Percentiles rank a stretch among this genome's conserved stretches.
phyloP scores from a whole-genome alignment of 2,797 vertebrate species.

The Periparus ater region DNA sequence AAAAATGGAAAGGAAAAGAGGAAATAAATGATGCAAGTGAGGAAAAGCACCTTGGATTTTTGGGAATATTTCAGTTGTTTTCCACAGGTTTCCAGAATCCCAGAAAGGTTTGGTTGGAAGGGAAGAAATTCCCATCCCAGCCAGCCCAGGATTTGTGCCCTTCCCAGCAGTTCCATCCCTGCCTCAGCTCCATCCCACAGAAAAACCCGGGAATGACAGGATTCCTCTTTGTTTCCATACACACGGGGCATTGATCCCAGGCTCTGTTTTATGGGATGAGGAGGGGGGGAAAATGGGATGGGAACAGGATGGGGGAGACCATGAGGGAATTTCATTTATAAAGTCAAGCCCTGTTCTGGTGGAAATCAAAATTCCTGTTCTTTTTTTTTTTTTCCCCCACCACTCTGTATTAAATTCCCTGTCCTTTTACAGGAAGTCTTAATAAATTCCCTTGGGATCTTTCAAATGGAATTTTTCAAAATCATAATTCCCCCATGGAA shows the following conservation, averaged over 20 bases:
- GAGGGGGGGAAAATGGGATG: background rate
- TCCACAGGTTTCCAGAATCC: background rate
- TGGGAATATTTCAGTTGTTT: background rate
- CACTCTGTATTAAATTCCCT: background rate
- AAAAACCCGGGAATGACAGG: constrained; percentile 22
- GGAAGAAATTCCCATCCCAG: background rate
- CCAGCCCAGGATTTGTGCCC: background rate
- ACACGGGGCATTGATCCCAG: background rate
- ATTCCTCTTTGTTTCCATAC: background rate
- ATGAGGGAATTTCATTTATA: background rate
- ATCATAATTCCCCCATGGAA: constrained; percentile 37
- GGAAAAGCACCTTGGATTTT: background rate
- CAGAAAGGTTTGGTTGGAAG: background rate
- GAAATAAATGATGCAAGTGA: background rate
- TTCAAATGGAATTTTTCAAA: constrained; percentile 26
- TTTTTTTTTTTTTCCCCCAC: background rate
- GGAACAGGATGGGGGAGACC: constrained; percentile 4
- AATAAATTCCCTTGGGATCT: constrained; percentile 48
- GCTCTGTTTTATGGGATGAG: constrained; percentile 41
- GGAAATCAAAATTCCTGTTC: constrained; percentile 3
- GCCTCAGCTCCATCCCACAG: background rate
- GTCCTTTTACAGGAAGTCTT: constrained; percentile 42
- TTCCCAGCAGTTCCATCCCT: background rate
- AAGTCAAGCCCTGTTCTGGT: constrained; percentile 35
- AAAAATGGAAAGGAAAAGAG: rapidly evolving